Evolutionary conservation across 2,797 vertebrate species (phyloP), one percentile per base, ranked within the genome.

Genomic region (Alauda arvensis): DNA sequence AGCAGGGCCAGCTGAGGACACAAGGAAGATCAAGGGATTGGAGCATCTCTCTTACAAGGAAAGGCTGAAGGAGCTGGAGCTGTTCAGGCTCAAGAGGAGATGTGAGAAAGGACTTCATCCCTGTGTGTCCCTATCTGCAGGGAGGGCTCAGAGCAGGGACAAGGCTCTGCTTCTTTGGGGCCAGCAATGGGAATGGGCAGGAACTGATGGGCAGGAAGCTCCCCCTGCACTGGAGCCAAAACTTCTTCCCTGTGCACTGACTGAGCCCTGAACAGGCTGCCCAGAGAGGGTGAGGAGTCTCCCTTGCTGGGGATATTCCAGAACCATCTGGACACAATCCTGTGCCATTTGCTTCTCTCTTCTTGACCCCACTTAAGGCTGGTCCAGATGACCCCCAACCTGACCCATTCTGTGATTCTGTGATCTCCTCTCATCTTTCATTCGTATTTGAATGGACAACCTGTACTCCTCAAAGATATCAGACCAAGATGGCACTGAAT

Each of bases 251-350:
- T 61, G 55, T 4, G 42, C 37, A 43, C 28, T 74, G 34, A 10
- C 14, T 0, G 0, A 48, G 4, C 9, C 1, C 61, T 67, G 37
- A 56, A 23, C 10, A 55, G 23, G 20, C 8, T 24, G 10, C 1
- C 24, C 62, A 62, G 20, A 33, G 43, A 45, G 37, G 4, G 2
- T 23, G 37, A 18, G 43, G 56, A 18, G 14, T 49, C 5, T 43
- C 34, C 20, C 19, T 68, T 2, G 2, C n/a, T 16, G n/a, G 17
- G 16, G 7, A 31, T 68, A 45, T 8, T 56, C 28, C 28, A 68
- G 34, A 75, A 2, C 14, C 19, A 14, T 3, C n/a, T 12, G 14
- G n/a, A 37, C 37, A 74, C n/a, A 56, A 8, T 14, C 43, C 69
- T 51, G 28, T 23, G 39, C 39, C 3, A 0, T 6, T 14, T 71